Conservation (phyloP, 2,888 invertebrate species). For the Nebria brevicollis region DNA sequence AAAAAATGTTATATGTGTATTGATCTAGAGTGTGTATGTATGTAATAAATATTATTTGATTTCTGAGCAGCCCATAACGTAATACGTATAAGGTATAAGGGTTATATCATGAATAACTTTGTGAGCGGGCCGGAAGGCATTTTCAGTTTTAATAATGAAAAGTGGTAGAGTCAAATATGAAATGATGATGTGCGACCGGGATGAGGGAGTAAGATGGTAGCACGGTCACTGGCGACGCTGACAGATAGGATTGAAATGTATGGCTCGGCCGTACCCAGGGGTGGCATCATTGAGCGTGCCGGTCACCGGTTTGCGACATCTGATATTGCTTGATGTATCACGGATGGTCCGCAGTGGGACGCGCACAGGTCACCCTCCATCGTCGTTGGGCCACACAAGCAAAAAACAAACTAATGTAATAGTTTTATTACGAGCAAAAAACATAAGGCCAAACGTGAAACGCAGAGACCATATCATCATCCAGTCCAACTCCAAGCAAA, state of each 20-base stretch:
- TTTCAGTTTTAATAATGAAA: not conserved
- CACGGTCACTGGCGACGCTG: slow-evolving; percentile 53
- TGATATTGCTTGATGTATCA: slow-evolving; percentile 65
- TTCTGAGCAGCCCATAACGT: no score
- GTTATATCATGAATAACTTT: slow-evolving; percentile 5
- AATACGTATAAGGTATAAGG: not conserved
- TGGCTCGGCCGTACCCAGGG: slow-evolving; percentile 60
- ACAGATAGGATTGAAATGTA: slow-evolving; percentile 64
- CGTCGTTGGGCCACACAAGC: slow-evolving; percentile 9
- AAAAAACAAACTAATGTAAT: slow-evolving; percentile 62
- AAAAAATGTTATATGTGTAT: no score
- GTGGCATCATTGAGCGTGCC: slow-evolving; percentile 55
- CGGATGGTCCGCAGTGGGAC: slow-evolving; percentile 63
- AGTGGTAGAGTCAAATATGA: slow-evolving; percentile 24
- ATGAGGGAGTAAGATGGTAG: slow-evolving; percentile 39
- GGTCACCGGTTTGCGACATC: slow-evolving; percentile 56
- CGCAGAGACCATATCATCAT: not conserved
- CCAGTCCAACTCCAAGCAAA: no score
- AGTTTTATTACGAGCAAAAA: slow-evolving; percentile 62
- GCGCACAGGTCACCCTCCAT: slow-evolving; percentile 39
- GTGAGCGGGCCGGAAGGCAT: not conserved
- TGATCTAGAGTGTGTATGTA: no score
- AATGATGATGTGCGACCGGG: slow-evolving; percentile 50
- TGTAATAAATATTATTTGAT: no score
- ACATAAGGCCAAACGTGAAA: not conserved